Evolutionary conservation across 2,113 vertebrate genomes (phyloP).

Genomic region (Ariopsis seemanni): DNA sequence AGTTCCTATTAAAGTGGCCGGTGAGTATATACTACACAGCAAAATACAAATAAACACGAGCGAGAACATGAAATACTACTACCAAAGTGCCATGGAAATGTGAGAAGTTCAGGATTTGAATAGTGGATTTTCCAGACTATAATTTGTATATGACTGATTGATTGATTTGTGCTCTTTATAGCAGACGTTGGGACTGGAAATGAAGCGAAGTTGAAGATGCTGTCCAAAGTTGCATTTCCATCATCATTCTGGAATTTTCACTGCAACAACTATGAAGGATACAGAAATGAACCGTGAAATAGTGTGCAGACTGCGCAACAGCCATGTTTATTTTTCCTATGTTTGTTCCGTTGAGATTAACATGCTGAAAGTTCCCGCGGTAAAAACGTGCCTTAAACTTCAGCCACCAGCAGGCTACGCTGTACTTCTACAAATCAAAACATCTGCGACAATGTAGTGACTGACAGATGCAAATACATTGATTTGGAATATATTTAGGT

Average conservation of each 20-base stretch:
- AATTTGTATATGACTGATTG: not conserved
- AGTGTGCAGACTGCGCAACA: not conserved
- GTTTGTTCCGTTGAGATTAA: not conserved
- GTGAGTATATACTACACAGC: not conserved
- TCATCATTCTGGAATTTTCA: not conserved
- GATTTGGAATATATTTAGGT: not conserved
- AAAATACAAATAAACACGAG: not conserved
- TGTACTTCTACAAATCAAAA: not conserved
- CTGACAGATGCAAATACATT: not conserved
- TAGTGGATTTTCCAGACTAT: constrained; percentile 2
- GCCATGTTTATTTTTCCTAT: not conserved
- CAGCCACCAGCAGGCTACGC: not conserved
- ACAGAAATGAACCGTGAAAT: not conserved
- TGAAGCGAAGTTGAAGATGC: not conserved
- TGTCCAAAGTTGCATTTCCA: not conserved
- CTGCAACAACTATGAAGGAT: not conserved
- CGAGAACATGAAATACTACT: not conserved
- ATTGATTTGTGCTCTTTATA: not conserved
- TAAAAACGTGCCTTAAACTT: not conserved
- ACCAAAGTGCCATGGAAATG: not conserved
- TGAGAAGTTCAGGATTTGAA: not conserved
- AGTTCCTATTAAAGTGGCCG: too few relatives aligned
- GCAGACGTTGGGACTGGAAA: not conserved
- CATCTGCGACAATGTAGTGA: not conserved
- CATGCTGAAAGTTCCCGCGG: not conserved